Base-by-base conservation (phyloP, 2,113 vertebrate genomes). In the Cairina moschata region DNA sequence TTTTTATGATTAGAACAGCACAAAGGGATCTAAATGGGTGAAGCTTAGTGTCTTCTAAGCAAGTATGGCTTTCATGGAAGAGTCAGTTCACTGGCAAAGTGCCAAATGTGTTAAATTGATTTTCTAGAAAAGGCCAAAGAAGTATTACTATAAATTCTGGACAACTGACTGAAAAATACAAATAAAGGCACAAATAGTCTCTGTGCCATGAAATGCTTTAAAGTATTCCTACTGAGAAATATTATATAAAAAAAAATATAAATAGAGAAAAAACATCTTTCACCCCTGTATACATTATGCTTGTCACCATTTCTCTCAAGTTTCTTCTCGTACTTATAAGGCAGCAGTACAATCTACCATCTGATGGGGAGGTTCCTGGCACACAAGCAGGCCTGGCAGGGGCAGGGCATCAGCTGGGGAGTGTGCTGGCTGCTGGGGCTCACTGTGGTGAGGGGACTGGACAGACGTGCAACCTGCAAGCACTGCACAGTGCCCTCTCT, bases 401-500 rank as follows among this genome's bases (percentile, higher is more conserved):
- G 79, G 31, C 71, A 63, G 66, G 72, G 50, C 60, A 78, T 65
- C 65, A 54, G n/a, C 0, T 0, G 0, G 65, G 56, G 60, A 66
- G 10, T 0, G 0, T 46, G 38, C 25, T n/a, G 63, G 25, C 32
- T 15, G 17, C 11, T 34, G 40, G 26, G 29, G 29, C 26, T 74
- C 7, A 0, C 58, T 82, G 32, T 48, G 11, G 69, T 11, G 21
- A 63, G 36, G 60, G 20, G 62, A 42, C 17, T 56, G 68, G 22
- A 22, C 2, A 13, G 0, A 0, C 40, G 11, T 66, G 21, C 52
- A 48, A 81, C 32, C 36, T 34, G 40, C 1, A 72, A 72, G 36
- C 31, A n/a, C 17, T 26, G 56, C 78, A n/a, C 17, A 55, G 60
- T n/a, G 28, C 28, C 36, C 36, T 34, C 78, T 59, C 60, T 55